Evolutionary conservation across 2,797 vertebrate species (phyloP), one percentile per base, ranked within the genome.

Genomic region (Buceros bicornis): DNA sequence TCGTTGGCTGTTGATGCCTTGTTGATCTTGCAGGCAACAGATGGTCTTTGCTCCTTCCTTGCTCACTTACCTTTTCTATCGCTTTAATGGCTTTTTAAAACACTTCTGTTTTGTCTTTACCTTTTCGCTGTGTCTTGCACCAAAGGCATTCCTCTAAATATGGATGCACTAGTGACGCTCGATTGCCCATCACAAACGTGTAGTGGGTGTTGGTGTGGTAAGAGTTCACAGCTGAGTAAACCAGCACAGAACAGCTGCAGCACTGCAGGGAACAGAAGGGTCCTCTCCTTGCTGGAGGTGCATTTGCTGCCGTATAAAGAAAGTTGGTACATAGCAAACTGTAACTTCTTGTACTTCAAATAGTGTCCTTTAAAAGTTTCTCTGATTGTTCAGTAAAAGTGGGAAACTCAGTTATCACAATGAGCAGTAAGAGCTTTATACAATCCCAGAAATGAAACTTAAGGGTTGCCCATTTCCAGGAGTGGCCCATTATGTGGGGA

Each of bases 41-140:
- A 76, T 82, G 60, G 56, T 48, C 76, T 81, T 77, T 72, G 33
- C 54, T 74, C 42, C 65, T 91, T 77, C 67, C 60, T 82, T 58
- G 24, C 73, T 90, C 79, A 17, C 56, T 87, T 95, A 86, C 67
- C 73, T 94, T 57, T 91, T 87, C 71, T 71, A 48, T 82, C 73
- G 15, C 90, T 92, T 65, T 78, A 94, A 87, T 70, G 48, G 50
- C 25, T 66, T 83, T 64, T 93, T 90, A 89, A 78, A 92, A 51
- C 26, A 13, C n/a, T 87, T 94, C 25, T 58, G 40, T 8, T 87
- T 61, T 80, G 31, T 81, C 93, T 90, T 72, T 82, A 42, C 4
- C 0, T 7, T 65, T 89, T 69, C 64, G 37, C 29, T 1, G 0
- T 21, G 29, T 73, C 87, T 92, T 91, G 40, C 65, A 81, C 82